Base-by-base conservation (phyloP, 23 tunicate genomes). In the Botrylloides violaceus region DNA sequence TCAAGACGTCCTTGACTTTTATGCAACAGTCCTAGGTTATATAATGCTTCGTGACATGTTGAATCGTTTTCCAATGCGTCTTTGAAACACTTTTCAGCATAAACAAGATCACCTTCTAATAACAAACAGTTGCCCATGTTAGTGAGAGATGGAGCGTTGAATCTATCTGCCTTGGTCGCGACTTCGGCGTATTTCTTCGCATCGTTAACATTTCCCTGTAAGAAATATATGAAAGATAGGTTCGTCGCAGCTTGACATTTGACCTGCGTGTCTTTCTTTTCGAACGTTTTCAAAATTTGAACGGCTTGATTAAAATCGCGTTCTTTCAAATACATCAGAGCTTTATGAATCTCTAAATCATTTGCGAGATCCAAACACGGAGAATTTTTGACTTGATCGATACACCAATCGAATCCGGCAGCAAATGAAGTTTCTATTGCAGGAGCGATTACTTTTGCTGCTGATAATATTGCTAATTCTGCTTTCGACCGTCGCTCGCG, bases 321-420 rank as follows among this genome's bases (percentile, higher is more conserved):
- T 59, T 93, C 98, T 61, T 93, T 93, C 26, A 93, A 57, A 57
- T 85, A 85, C 81, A 81, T 77, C 23, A 93, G 75, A 5, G 98
- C 98, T 71, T 93, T 93, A 78, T 93, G 94, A 66, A 93, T 93
- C 73, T 93, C 98, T 27, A 93, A 73, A 66, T 93, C 98, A 29
- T 85, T 93, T 1, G 89, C 94, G 60, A 93, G 98, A 33, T 85
- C 98, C 34, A 78, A 84, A 58, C 75, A 81, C 32, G 78, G 75
- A n/a, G 94, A 85, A 9, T 49, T 39, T 66, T 93, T 93, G 33
- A 93, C 94, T 78, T 93, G 98, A 23, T 93, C 92, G 32, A 93
- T 79, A 38, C 98, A 93, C 98, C 98, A 93, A 74, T 93, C 98
- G 77, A 93, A 85, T 1, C 98, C 98, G 48, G 79, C 90, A 34